phyloP scores from a whole-genome alignment of 2,888 invertebrate species.

The Sturmia bella region DNA sequence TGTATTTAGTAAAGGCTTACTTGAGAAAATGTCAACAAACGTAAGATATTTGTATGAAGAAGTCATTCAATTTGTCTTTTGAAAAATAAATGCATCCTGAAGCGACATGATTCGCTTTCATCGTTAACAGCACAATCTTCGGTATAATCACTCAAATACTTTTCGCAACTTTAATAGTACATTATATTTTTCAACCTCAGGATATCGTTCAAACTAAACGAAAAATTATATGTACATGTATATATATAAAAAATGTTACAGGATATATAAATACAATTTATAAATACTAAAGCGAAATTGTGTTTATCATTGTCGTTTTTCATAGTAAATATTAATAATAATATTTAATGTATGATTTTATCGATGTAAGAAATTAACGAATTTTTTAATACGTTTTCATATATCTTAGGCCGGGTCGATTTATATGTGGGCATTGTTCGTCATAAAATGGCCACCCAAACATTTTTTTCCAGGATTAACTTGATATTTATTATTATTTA shows the following conservation, averaged over 20 bases:
- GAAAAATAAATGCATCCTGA: too few relatives aligned
- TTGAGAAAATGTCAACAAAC: too few relatives aligned
- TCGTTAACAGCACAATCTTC: too few relatives aligned
- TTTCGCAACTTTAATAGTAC: slow-evolving; percentile 2
- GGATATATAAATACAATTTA: slow-evolving; percentile 50
- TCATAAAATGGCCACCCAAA: too few relatives aligned
- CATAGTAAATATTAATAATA: slow-evolving; percentile 48
- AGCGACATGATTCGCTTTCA: too few relatives aligned
- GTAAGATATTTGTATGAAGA: too few relatives aligned
- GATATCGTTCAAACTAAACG: slow-evolving; percentile 47
- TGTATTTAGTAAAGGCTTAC: too few relatives aligned
- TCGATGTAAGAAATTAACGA: slow-evolving; percentile 67
- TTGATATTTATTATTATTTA: too few relatives aligned
- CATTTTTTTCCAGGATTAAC: too few relatives aligned
- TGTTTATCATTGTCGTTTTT: slow-evolving; percentile 40
- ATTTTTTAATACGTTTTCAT: slow-evolving; percentile 46
- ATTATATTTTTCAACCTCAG: slow-evolving; percentile 19
- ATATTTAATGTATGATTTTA: slow-evolving; percentile 46
- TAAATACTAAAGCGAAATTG: slow-evolving; percentile 55
- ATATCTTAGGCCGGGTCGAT: too few relatives aligned
- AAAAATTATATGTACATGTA: slow-evolving; percentile 28
- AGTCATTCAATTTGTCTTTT: too few relatives aligned
- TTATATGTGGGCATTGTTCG: too few relatives aligned
- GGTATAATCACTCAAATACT: slow-evolving; percentile 11
- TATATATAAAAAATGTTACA: slow-evolving; percentile 32